Conservation (phyloP, 2,888 invertebrate genomes). For the Pyrocoelia pectoralis region DNA sequence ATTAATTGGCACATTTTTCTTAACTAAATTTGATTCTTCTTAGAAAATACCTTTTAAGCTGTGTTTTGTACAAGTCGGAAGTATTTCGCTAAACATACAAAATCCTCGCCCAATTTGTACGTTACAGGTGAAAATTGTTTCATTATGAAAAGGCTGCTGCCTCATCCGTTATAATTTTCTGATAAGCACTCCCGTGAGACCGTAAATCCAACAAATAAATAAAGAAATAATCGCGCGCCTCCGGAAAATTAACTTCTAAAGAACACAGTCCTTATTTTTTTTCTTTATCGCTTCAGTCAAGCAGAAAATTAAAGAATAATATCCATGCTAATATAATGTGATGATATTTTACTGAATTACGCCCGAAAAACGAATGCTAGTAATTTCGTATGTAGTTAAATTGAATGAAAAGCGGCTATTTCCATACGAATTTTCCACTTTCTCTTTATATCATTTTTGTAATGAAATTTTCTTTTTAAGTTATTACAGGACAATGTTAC, state of each 20-base stretch:
- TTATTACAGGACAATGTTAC: not conserved
- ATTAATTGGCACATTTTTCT: no score
- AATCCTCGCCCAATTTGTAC: not conserved
- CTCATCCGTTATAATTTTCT: constrained; percentile 28
- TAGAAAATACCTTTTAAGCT: no score
- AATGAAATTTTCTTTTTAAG: not conserved
- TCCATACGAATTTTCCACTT: constrained; percentile 5
- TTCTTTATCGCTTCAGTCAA: constrained; percentile 31
- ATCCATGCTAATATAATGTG: constrained; percentile 30
- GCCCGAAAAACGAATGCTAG: constrained; percentile 13
- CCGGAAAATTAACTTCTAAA: constrained; percentile 30
- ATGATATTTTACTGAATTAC: constrained; percentile 21
- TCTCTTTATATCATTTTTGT: not conserved
- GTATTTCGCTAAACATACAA: no score
- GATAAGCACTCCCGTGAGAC: constrained; percentile 26
- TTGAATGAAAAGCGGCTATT: constrained; percentile 15
- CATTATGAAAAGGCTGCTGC: not conserved
- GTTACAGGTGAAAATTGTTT: not conserved
- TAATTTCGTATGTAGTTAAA: constrained; percentile 19
- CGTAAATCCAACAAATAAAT: constrained; percentile 32
- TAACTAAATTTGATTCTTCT: no score
- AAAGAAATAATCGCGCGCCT: constrained; percentile 31
- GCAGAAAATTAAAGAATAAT: constrained; percentile 36
- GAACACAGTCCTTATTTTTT: constrained; percentile 31
- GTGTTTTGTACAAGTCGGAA: no score